Percentiles rank a stretch among this genome's conserved stretches.
Conservation (phyloP, 2,797 vertebrate genomes). For the Saxicola maurus region DNA sequence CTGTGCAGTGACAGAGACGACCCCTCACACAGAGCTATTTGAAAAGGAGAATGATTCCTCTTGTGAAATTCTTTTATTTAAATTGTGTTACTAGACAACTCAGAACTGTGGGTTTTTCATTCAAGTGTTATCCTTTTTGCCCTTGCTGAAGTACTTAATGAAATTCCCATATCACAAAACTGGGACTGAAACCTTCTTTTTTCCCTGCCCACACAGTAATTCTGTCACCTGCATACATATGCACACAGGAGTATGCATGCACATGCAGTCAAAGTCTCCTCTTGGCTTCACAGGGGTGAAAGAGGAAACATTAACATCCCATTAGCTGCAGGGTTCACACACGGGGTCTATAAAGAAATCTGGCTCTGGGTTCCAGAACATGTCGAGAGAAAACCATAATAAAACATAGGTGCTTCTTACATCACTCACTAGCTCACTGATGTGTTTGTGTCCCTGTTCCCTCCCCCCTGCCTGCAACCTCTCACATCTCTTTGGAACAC, state of each 20-base stretch:
- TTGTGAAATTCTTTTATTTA: background rate
- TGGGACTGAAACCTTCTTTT: background rate
- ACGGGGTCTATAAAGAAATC: background rate
- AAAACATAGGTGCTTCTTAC: slow-evolving; percentile 34
- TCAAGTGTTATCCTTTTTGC: background rate
- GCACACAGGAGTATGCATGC: background rate
- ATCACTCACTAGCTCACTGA: slow-evolving; percentile 35
- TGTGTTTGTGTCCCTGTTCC: slow-evolving; percentile 32
- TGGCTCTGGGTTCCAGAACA: slow-evolving; percentile 25
- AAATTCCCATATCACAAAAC: background rate
- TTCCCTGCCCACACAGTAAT: background rate
- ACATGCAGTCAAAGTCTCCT: background rate
- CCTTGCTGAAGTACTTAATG: background rate
- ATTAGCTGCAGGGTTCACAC: slow-evolving; percentile 1
- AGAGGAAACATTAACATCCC: slow-evolving; percentile 31
- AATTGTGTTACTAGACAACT: background rate
- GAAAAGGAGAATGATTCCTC: background rate
- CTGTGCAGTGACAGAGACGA: background rate
- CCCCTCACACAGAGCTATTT: background rate
- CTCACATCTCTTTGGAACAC: slow-evolving; percentile 42
- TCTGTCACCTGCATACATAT: background rate
- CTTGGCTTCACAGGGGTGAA: background rate
- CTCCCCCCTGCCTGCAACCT: background rate
- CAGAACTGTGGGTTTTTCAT: background rate
- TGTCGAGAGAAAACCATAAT: slow-evolving; percentile 29